These are phyloP conservation scores for Eupleurogrammus muticus DNA, from an alignment of 2,797 vertebrate species.

Conservation along the genomic window DNA sequence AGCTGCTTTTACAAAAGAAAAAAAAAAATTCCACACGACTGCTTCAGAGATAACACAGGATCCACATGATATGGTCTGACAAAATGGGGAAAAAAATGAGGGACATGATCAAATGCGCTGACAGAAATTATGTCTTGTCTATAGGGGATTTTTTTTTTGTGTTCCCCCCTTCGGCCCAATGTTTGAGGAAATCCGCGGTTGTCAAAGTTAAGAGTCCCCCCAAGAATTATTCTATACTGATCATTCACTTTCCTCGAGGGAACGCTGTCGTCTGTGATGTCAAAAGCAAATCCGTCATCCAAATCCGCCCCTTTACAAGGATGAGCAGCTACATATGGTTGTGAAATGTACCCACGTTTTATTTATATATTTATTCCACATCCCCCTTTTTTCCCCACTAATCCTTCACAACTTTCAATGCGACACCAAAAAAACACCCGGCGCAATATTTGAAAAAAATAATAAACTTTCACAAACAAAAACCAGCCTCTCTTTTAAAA, in stretches of 20 bases:
- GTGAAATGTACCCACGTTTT: not conserved
- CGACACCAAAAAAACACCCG: constrained; percentile 39
- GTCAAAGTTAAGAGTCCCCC: constrained; percentile 26
- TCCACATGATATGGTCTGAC: constrained; percentile 24
- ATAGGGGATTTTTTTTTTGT: not conserved
- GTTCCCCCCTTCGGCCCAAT: not conserved
- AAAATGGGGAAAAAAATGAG: constrained; percentile 13
- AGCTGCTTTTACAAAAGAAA: constrained; percentile 33
- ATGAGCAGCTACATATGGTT: constrained; percentile 9
- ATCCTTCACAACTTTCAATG: constrained; percentile 48
- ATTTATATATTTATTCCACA: not conserved
- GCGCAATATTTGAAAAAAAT: constrained; percentile 55
- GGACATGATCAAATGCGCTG: constrained; percentile 16
- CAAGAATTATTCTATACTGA: constrained; percentile 40
- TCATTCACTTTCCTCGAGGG: constrained; percentile 15
- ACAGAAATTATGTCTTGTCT: not conserved
- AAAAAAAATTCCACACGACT: not conserved
- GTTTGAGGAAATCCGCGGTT: constrained; percentile 38
- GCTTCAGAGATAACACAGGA: constrained; percentile 49
- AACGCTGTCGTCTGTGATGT: constrained; percentile 5
- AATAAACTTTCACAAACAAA: constrained; percentile 61
- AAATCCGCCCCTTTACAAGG: not conserved
- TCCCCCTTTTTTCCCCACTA: constrained; percentile 18
- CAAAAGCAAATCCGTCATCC: not conserved
- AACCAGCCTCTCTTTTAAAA: constrained; percentile 65